Percentiles rank a stretch among this genome's conserved stretches.
These are phyloP conservation scores for Ceratina calcarata DNA, from an alignment of 1,140 invertebrate species.

Conservation along the genomic window DNA sequence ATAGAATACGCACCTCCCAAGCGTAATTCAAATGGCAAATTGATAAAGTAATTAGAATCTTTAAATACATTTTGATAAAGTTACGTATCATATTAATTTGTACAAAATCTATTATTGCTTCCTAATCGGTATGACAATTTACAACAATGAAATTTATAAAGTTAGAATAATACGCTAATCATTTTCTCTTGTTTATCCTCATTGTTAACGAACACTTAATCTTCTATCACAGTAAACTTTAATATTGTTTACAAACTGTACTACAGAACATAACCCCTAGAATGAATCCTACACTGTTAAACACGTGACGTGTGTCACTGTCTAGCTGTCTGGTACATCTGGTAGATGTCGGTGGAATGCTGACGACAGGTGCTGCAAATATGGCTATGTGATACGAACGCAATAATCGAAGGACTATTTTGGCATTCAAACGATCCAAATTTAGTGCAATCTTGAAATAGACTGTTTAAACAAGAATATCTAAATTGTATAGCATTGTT, in stretches of 20 bases:
- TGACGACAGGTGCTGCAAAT: no score
- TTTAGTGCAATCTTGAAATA: no score
- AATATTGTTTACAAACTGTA: constrained; percentile 25
- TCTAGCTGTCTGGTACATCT: no score
- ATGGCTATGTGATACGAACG: no score
- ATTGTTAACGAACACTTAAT: neutral
- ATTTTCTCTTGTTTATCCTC: neutral
- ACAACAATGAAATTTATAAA: neutral
- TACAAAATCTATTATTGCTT: constrained; percentile 18
- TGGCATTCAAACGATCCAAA: no score
- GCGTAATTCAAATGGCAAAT: constrained; percentile 4
- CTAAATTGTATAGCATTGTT: no score
- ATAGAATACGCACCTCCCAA: constrained; percentile 35
- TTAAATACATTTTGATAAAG: constrained; percentile 35
- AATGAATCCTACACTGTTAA: neutral
- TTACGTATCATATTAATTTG: neutral
- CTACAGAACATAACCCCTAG: constrained; percentile 7
- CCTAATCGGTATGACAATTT: neutral
- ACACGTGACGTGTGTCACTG: no score
- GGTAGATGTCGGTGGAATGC: no score
- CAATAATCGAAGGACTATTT: no score
- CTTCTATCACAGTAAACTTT: neutral
- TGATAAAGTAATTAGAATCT: constrained; percentile 9
- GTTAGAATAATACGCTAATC: neutral
- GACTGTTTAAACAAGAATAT: no score